A percentile compares a stretch with the other conserved stretches of the same genome.
These are phyloP conservation scores for Tenebrosternarchus preto DNA, from an alignment of 2,113 vertebrate species.

Conservation along the genomic window DNA sequence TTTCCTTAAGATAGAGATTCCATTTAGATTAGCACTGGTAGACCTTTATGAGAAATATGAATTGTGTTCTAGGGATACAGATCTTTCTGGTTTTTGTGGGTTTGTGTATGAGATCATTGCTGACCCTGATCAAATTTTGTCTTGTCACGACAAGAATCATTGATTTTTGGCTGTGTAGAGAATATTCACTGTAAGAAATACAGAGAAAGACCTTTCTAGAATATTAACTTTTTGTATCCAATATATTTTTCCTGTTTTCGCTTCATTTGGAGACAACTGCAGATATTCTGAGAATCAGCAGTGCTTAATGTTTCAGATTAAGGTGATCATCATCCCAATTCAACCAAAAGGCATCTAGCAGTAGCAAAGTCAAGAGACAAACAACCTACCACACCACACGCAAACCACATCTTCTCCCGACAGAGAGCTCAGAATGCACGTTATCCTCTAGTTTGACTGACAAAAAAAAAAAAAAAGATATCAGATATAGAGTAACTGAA, in stretches of 20 bases:
- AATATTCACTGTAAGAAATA: neutral
- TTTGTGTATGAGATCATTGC: slow-evolving; percentile 18
- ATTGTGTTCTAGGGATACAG: slow-evolving; percentile 33
- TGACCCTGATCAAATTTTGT: slow-evolving; percentile 17
- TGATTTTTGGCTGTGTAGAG: neutral
- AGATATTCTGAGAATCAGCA: too few relatives aligned
- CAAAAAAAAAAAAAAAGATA: too few relatives aligned
- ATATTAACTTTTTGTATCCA: neutral
- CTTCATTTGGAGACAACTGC: neutral
- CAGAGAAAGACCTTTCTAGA: neutral
- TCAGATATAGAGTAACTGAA: slow-evolving; percentile 24
- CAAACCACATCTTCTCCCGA: neutral
- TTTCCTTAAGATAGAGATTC: slow-evolving; percentile 39
- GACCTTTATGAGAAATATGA: slow-evolving; percentile 28
- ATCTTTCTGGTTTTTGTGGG: slow-evolving; percentile 14
- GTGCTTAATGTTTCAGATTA: neutral
- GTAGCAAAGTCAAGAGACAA: slow-evolving; percentile 47
- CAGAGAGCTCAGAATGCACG: neutral
- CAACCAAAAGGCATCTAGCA: slow-evolving; percentile 50
- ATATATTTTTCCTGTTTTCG: neutral
- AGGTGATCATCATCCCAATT: slow-evolving; percentile 52
- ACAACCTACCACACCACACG: too few relatives aligned
- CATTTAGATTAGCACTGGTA: slow-evolving; percentile 44
- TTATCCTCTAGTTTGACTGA: neutral
- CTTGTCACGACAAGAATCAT: neutral